Evolutionary conservation across 2,113 vertebrate species (phyloP).

Genomic region (Siphamia tubifer): DNA sequence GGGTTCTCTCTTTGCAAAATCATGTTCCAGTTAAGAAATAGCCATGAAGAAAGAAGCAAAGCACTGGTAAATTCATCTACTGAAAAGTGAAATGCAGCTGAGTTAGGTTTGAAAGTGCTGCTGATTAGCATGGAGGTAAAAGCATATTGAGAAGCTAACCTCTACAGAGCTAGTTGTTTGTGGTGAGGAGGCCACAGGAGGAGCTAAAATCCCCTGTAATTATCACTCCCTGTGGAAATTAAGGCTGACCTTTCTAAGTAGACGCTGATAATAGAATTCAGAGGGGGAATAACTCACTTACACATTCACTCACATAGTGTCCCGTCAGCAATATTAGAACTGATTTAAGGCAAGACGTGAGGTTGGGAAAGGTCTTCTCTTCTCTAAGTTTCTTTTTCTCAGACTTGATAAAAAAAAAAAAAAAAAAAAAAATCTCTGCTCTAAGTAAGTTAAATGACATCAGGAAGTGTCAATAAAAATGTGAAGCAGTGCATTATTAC

Average conservation of each 20-base stretch:
- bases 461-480: not conserved
- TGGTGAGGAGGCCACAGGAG: conserved; percentile 29
- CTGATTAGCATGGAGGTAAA: conserved; percentile 21
- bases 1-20: not conserved
- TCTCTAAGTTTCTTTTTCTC: not conserved
- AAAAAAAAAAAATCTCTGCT: not conserved
- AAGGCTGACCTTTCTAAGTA: conserved; percentile 59
- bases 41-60: not conserved
- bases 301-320: conserved; percentile 29
- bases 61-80: not conserved
- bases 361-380: not conserved
- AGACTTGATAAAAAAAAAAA: conserved; percentile 9
- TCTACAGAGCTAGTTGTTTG: conserved; percentile 7
- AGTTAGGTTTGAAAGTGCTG: not conserved
- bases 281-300: conserved; percentile 39
- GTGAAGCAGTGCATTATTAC: not conserved
- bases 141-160: not conserved
- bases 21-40: not conserved
- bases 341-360: conserved; percentile 25
- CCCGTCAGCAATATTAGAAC: conserved; percentile 33
- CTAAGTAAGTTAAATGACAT: not conserved
- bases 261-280: conserved; percentile 55
- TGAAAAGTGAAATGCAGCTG: not conserved
- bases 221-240: conserved; percentile 63
- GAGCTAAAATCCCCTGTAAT: conserved; percentile 45